Base-by-base conservation (phyloP, 2,888 invertebrate genomes). In the Apotomis betuletana region DNA sequence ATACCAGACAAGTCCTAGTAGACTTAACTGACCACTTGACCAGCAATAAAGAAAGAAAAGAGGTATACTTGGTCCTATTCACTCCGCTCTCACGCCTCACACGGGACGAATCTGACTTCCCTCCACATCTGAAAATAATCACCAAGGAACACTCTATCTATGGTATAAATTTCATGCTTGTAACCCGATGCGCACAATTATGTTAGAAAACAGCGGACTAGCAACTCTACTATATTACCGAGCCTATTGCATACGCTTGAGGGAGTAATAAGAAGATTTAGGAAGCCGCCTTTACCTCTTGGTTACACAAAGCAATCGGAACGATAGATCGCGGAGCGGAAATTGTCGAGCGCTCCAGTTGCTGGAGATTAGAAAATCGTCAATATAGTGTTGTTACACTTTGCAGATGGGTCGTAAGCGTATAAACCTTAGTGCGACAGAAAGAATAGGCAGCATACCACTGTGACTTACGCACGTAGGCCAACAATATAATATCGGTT, bases 401-500 rank as follows among this genome's bases (percentile, higher is more conserved):
- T 54, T 46, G 52, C 67, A 54, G 63, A 68, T 63, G 13, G 63
- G 62, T 59, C 52, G 15, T 49, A 70, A 67, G 63, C 55, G n/a
- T 62, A 62, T 58, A 41, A 13, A 67, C 67, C 62, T 38, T 52
- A 12, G 72, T 58, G 67, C 38, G 38, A 44, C 41, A 36, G 67
- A 68, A 62, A 63, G 27, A 58, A 54, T 59, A 62, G 60, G 55
- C 58, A 46, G 15, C 52, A 54, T 54, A 72, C 46, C 72, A 67
- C 63, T 59, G 67, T 72, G 72, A 63, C 67, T 68, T 68, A 78
- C 70, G 77, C 76, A 27, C 75, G 73, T 74, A 72, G 70, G 68
- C 63, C 62, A 77, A 78, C 81, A 82, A 87, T 85, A 86, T 27
- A 87, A 85, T 84, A 85, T 82, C 83, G 84, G 79, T 86, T 85